phyloP scores from a whole-genome alignment of 1,140 invertebrate species.

The Rhyzopertha dominica region DNA sequence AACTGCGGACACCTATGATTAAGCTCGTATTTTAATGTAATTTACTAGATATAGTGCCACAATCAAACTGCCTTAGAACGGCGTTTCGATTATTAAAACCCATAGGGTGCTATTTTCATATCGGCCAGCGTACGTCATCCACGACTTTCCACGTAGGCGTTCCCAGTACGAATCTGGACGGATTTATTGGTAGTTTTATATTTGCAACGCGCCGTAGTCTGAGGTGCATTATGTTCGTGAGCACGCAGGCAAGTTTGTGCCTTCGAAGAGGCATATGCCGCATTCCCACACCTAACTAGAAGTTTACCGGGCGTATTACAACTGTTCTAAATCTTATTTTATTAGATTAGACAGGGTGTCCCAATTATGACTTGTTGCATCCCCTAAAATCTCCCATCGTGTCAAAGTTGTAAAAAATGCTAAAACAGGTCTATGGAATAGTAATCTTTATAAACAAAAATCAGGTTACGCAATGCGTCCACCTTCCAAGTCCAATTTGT shows the following conservation, averaged over 20 bases:
- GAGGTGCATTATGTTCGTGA: conserved; percentile 15
- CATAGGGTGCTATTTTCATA: conserved; percentile 16
- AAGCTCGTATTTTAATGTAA: conserved; percentile 20
- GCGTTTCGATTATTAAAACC: conserved; percentile 21
- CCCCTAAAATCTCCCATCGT: no score
- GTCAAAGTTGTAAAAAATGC: no score
- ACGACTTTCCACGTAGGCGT: conserved; percentile 2
- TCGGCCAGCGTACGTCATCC: conserved; percentile 3
- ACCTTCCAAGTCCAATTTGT: no score
- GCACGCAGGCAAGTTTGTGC: conserved; percentile 1
- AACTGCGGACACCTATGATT: conserved; percentile 17
- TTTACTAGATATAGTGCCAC: conserved; percentile 16
- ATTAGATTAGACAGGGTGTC: no score
- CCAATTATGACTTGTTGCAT: no score
- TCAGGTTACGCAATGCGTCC: no score
- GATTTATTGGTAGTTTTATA: conserved; percentile 12
- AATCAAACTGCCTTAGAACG: conserved; percentile 16
- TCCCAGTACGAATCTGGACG: conserved; percentile 4
- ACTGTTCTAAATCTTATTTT: no score
- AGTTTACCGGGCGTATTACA: no score
- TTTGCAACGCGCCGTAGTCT: conserved; percentile 1
- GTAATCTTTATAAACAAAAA: no score
- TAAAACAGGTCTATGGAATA: no score
- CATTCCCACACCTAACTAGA: conserved; percentile 19
- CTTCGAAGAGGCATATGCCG: conserved; percentile 7